Conservation (phyloP, 37 sponge, comb jelly and placozoan species). For the Cladorhizidae sp. region DNA sequence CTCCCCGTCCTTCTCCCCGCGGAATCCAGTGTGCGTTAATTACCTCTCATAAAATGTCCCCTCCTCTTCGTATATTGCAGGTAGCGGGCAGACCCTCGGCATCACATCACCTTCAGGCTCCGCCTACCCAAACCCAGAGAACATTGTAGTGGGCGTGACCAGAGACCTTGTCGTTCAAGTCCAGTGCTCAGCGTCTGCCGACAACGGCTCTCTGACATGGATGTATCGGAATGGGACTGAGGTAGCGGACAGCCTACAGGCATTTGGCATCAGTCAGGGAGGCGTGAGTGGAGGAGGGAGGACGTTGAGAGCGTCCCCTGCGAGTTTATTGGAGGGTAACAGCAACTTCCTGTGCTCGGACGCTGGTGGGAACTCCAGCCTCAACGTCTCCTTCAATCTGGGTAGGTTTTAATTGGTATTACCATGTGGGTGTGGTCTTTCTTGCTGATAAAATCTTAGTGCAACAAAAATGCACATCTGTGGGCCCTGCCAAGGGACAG, state of each 20-base stretch:
- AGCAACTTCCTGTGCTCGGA: neutral
- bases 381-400: neutral
- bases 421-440: too few species aligned
- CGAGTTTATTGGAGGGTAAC: neutral
- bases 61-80: too few species aligned
- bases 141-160: neutral
- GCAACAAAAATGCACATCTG: too few species aligned
- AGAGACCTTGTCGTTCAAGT: slow-evolving; percentile 1
- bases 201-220: neutral
- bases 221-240: neutral
- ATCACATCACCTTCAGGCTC: too few species aligned
- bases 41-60: too few species aligned
- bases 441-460: too few species aligned
- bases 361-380: neutral
- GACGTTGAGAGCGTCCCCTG: slow-evolving; percentile 15
- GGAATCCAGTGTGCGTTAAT: too few species aligned
- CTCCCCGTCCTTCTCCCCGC: too few species aligned
- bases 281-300: neutral
- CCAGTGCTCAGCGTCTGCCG: neutral
- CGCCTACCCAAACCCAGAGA: neutral
- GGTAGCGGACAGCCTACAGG: neutral
- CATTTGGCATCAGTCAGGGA: slow-evolving; percentile 11
- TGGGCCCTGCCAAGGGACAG: too few species aligned
- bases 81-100: too few species aligned
- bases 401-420: neutral